These are phyloP conservation scores for Sanderia malayensis DNA, from an alignment of 30 jellyfish, hydroid and myxozoan genomes.

Conservation along the genomic window DNA sequence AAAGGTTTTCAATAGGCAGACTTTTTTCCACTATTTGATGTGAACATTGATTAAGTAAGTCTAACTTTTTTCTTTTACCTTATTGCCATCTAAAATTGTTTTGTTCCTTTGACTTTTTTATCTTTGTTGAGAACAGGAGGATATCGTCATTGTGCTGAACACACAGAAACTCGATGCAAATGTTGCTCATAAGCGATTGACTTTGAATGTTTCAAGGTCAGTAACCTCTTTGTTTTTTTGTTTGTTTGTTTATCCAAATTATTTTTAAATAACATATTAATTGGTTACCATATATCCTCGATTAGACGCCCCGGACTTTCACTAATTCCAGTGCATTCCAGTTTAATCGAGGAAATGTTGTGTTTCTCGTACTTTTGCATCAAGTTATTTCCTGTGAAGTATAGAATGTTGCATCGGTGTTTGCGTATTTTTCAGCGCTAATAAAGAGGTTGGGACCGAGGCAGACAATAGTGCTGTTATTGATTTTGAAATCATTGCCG, in stretches of 20 bases:
- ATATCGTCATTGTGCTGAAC: slow-evolving; percentile 49
- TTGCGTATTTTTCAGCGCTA: slow-evolving; percentile 76
- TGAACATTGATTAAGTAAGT: no score
- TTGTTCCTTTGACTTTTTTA: background rate
- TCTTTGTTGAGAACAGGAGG: slow-evolving; percentile 32
- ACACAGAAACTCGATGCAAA: slow-evolving; percentile 50
- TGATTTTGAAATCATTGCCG: slow-evolving; percentile 39
- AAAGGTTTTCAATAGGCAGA: no score
- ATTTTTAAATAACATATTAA: no score
- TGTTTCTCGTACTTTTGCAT: no score
- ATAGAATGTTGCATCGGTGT: no score
- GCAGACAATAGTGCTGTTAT: slow-evolving; percentile 48
- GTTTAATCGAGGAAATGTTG: no score
- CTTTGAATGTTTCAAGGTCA: slow-evolving; percentile 64
- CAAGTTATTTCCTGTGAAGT: no score
- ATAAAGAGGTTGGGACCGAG: slow-evolving; percentile 55
- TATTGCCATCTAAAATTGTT: background rate
- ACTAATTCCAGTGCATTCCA: no score
- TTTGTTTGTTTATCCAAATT: background rate
- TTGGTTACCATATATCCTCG: no score
- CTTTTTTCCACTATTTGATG: no score
- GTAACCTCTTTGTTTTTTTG: background rate
- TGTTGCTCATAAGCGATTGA: slow-evolving; percentile 21
- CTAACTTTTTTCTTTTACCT: no score
- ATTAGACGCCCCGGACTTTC: no score